Base-by-base conservation (phyloP, 2,888 invertebrate genomes). In the Aphidoletes aphidimyza region DNA sequence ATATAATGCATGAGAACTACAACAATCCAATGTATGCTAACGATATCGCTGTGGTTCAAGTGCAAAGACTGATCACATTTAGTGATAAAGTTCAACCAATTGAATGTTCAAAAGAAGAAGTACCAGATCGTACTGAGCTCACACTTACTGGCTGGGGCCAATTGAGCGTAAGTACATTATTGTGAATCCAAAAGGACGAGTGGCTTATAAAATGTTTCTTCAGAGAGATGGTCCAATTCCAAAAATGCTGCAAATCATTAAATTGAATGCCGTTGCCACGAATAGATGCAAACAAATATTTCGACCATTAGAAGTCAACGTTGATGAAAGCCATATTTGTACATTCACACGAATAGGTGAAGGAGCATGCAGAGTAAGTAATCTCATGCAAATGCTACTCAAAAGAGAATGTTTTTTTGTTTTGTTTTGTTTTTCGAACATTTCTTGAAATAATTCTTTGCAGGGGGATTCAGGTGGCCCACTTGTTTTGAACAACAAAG, bases 31-130 rank as follows among this genome's bases (percentile, higher is more conserved):
- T 88, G 39, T 89, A 89, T 83, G 88, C 89, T 84, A 92, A 95
- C 87, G 95, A 95, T 87, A 94, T 95, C 85, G 95, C 94, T 0
- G 88, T 95, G 1, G 87, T 95, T 5, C 92, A 92, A 87, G 89
- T 94, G 42, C 88, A 90, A 0, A 87, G 90, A 0, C 90, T 91
- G 36, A 91, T 94, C 2, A 88, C 89, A 19, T 92, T 92, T 86
- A 90, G 91, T 83, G 90, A 91, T 0, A 88, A 88, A 0, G 92
- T 94, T 0, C 90, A 92, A 85, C 91, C 92, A 0, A 90, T 94
- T 0, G 91, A 91, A 69, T 87, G 94, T n/a, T 92, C 93, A 19
- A 88, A 89, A 17, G 90, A 91, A 37, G 91, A 92, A 0, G 90
- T 92, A 8, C 88, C 91, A 85, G 90, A 91, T 9, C 91, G 91